Base-by-base conservation (phyloP, 1,140 invertebrate species). In the Schlechtendalia chinensis region DNA sequence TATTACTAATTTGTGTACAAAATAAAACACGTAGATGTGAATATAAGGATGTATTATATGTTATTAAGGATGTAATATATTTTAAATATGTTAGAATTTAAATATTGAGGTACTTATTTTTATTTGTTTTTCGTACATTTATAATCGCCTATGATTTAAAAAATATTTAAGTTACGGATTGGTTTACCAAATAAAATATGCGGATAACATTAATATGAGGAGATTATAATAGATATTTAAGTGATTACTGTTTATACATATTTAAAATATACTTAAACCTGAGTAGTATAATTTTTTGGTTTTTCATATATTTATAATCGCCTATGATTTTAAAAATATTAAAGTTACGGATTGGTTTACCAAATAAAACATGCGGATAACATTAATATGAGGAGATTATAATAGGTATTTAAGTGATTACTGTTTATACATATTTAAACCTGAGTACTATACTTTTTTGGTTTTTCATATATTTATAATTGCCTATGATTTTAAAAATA, bases 281-380 rank as follows among this genome's bases (percentile, higher is more conserved):
- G 32, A 39, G 8, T 54, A 19, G 3, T n/a, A 19, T 19, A 2
- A 39, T 3, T 19, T 16, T 54, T 54, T 54, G 3, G 2, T 54
- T 50, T 39, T 50, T 54, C 4, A 6, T 11, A 1, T 6, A 17
- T 63, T 5, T 63, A 63, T 63, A 32, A 63, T 32, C 11, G 39
- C n/a, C 39, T 14, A 47, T 47, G 39, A 69, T 69, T 69, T 47
- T n/a, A 74, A 74, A 32, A 14, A 74, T 50, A 56, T 29, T 32
- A 32, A 54, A 29, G 71, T 74, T 74, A 74, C 50, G 71, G 71
- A 56, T 74, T 74, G 71, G 71, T 56, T 74, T 74, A 32, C 71
- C 71, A 54, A 74, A 29, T 56, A n/a, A 12, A 1, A 29, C 11
- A 74, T 74, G 71, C 53, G 53, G 71, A 56, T 5, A 74, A 22